phyloP scores from a whole-genome alignment of 37 sponge, comb jelly and placozoan genomes.

The Mnemiopsis leidyi region DNA sequence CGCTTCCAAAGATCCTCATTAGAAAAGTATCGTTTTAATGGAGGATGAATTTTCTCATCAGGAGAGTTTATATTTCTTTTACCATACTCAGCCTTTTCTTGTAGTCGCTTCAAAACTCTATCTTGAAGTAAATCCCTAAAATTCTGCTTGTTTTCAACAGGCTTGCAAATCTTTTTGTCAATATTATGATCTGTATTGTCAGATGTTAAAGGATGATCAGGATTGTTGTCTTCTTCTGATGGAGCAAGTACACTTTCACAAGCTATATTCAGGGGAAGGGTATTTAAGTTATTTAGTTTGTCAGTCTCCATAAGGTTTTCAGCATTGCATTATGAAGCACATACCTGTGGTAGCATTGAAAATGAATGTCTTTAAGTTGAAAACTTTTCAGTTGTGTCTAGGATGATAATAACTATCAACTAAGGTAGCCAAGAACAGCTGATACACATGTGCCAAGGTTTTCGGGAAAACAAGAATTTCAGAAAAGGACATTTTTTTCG shows the following conservation, averaged over 20 bases:
- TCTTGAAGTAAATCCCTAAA: conserved; percentile 23
- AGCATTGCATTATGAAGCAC: too few relatives aligned
- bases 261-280: neutral
- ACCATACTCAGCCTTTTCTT: conserved; percentile 15
- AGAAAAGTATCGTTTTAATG: neutral
- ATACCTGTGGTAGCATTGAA: too few relatives aligned
- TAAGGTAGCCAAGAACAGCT: too few relatives aligned
- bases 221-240: neutral
- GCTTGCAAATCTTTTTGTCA: neutral
- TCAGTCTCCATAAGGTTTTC: neutral
- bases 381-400: too few relatives aligned
- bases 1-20: conserved; percentile 49
- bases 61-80: neutral
- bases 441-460: too few relatives aligned
- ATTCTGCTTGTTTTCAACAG: neutral
- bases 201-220: neutral
- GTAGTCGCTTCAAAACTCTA: neutral
- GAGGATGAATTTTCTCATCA: neutral
- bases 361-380: too few relatives aligned
- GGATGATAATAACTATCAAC: too few relatives aligned
- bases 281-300: neutral
- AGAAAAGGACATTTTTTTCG: too few relatives aligned
- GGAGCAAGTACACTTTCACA: neutral
- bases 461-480: too few relatives aligned
- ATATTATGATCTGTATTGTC: neutral